Conservation (phyloP, 2,797 vertebrate species). For the Phalloptychus januarius region DNA sequence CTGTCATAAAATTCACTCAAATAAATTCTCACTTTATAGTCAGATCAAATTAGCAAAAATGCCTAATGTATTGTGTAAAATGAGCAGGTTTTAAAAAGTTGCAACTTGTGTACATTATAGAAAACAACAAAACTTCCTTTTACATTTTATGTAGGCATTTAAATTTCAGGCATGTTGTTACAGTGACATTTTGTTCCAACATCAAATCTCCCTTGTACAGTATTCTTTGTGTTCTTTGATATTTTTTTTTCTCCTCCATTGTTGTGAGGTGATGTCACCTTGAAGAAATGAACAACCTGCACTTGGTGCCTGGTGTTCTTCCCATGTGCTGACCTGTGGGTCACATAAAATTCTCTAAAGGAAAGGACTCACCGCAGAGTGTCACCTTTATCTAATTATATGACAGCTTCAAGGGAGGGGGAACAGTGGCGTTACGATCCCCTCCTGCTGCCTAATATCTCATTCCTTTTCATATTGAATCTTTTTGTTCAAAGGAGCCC, state of each 20-base stretch:
- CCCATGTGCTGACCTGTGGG: conserved; percentile 56
- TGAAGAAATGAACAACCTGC: conserved; percentile 56
- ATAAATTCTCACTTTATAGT: background rate
- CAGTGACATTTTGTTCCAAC: conserved; percentile 7
- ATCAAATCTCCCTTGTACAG: conserved; percentile 45
- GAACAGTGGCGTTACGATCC: conserved; percentile 39
- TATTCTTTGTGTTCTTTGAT: conserved; percentile 29
- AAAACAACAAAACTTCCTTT: conserved; percentile 10
- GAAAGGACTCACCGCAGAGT: conserved; percentile 51
- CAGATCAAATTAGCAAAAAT: background rate
- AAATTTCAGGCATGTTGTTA: conserved; percentile 24
- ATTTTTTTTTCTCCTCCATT: conserved; percentile 24
- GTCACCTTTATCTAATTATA: conserved; percentile 78
- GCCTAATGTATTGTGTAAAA: background rate
- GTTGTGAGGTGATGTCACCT: conserved; percentile 69
- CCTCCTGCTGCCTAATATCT: conserved; percentile 69
- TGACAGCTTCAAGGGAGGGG: conserved; percentile 72
- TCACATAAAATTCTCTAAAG: conserved; percentile 53
- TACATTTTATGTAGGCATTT: conserved; percentile 23
- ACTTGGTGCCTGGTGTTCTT: conserved; percentile 29
- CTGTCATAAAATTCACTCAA: background rate
- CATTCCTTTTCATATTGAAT: conserved; percentile 77
- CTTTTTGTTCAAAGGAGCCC: conserved; percentile 75
- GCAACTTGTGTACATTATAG: background rate
- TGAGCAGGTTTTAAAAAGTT: conserved; percentile 9